Conservation (phyloP, 2,113 vertebrate genomes). For the Peromyscus leucopus region DNA sequence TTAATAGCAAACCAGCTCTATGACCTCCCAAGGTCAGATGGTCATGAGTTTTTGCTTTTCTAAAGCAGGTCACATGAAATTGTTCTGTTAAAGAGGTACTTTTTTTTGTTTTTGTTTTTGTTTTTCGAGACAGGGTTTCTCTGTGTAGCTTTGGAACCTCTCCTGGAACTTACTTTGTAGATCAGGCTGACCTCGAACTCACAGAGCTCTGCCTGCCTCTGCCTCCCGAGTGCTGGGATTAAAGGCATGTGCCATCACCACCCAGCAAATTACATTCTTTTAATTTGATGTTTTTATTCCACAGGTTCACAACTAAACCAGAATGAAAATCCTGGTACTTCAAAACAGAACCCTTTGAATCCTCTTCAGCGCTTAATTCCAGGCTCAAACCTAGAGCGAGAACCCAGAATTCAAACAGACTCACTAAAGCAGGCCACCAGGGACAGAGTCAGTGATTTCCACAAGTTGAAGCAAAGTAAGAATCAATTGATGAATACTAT, state of each 20-base stretch:
- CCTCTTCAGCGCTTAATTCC: slow-evolving; percentile 87
- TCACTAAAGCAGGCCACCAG: slow-evolving; percentile 83
- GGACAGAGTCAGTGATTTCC: slow-evolving; percentile 85
- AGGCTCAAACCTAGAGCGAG: slow-evolving; percentile 87
- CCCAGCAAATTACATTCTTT: neutral
- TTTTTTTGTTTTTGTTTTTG: too few species aligned
- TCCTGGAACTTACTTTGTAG: too few species aligned
- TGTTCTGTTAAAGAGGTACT: slow-evolving; percentile 28
- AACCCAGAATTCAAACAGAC: slow-evolving; percentile 82
- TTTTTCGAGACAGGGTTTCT: too few species aligned
- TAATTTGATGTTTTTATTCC: slow-evolving; percentile 59
- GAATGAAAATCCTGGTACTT: slow-evolving; percentile 81
- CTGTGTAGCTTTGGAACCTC: too few species aligned
- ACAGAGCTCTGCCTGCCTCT: too few species aligned
- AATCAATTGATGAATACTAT: slow-evolving; percentile 67
- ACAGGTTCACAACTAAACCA: slow-evolving; percentile 80
- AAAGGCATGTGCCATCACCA: too few species aligned
- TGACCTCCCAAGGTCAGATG: neutral
- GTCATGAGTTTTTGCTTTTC: slow-evolving; percentile 23
- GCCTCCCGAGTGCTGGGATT: too few species aligned
- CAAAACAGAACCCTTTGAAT: slow-evolving; percentile 90
- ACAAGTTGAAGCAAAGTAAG: slow-evolving; percentile 91
- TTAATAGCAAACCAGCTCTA: neutral
- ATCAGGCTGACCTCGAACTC: too few species aligned
- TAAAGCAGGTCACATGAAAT: slow-evolving; percentile 49